These are phyloP conservation scores for Tychaedon coryphoeus DNA, from an alignment of 2,113 vertebrate genomes.

Conservation along the genomic window DNA sequence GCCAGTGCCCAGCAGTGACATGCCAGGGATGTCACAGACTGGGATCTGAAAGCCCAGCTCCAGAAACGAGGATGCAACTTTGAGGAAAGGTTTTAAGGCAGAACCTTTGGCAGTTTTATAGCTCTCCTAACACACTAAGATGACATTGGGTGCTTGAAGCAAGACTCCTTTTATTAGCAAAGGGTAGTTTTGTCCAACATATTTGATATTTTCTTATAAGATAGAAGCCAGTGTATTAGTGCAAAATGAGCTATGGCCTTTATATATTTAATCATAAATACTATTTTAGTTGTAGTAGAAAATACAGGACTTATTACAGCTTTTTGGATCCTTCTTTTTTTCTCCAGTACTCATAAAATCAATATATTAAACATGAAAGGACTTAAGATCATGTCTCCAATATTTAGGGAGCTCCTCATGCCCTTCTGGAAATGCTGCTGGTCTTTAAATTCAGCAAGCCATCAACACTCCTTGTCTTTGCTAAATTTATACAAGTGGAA, in stretches of 20 bases:
- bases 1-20: accelerated
- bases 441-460: background rate
- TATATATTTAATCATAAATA: background rate
- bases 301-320: background rate
- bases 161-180: background rate
- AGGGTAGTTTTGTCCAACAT: background rate
- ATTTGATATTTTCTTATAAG: background rate
- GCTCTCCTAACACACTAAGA: background rate
- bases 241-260: background rate
- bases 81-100: background rate
- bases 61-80: background rate
- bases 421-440: background rate
- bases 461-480: background rate
- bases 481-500: background rate
- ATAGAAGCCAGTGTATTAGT: background rate
- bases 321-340: background rate
- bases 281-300: background rate
- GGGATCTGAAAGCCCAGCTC: background rate
- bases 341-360: background rate
- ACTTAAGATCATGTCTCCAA: background rate
- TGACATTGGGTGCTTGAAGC: background rate
- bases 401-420: background rate
- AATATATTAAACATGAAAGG: background rate
- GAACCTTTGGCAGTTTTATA: background rate
- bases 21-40: background rate